These are phyloP conservation scores for Phenganax stokvisi DNA, from an alignment of 92 coral and sea anemone species.

Conservation along the genomic window DNA sequence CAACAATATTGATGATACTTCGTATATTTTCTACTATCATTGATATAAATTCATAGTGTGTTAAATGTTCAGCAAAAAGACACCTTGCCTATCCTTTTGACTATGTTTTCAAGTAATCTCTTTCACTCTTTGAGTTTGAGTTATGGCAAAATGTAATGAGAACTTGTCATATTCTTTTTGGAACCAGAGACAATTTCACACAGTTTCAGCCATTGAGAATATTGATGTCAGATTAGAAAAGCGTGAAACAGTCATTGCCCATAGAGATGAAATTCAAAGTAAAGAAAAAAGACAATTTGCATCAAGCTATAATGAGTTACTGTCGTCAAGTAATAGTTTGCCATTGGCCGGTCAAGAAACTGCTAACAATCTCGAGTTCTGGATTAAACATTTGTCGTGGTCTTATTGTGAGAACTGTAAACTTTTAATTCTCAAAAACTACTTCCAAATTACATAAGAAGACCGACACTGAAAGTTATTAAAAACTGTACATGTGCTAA, in stretches of 20 bases:
- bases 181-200: not conserved
- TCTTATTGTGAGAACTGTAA: not conserved
- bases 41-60: too few relatives aligned
- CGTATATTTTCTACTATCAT: too few relatives aligned
- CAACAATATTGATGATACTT: too few relatives aligned
- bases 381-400: not conserved
- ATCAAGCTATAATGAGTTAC: not conserved
- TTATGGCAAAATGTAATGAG: not conserved
- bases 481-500: not conserved
- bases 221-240: not conserved
- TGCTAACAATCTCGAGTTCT: not conserved
- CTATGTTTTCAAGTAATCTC: too few relatives aligned
- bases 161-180: not conserved
- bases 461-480: not conserved
- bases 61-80: too few relatives aligned
- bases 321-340: not conserved
- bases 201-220: not conserved
- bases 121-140: too few relatives aligned
- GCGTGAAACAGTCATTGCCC: not conserved
- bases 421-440: not conserved
- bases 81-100: too few relatives aligned
- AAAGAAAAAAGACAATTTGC: not conserved
- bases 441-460: not conserved
- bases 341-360: not conserved
- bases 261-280: not conserved